Percentiles rank a stretch among this genome's conserved stretches.
Evolutionary conservation across 2,888 invertebrate species (phyloP).

Genomic region (Synanthedon myopaeformis): DNA sequence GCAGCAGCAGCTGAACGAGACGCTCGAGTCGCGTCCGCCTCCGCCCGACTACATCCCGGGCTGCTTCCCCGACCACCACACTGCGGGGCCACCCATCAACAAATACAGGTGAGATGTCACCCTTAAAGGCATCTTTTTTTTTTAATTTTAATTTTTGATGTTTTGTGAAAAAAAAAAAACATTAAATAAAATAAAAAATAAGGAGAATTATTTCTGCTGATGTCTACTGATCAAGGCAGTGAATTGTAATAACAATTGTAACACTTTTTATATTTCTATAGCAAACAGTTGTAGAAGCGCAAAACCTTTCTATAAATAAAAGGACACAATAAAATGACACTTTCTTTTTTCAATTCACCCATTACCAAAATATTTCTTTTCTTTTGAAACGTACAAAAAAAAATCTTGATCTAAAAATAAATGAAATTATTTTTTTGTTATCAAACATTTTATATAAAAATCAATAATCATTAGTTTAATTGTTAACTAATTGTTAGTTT

Average conservation of each 20-base stretch:
- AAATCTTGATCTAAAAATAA: neutral
- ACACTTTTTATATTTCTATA: too few species aligned
- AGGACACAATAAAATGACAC: too few species aligned
- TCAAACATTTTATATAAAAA: neutral
- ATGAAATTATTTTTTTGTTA: neutral
- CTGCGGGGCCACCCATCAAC: constrained; percentile 85
- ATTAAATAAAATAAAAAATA: too few species aligned
- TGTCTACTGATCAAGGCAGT: too few species aligned
- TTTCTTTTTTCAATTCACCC: too few species aligned
- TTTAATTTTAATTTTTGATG: neutral
- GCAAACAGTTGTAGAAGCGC: too few species aligned
- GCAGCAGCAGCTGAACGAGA: constrained; percentile 85
- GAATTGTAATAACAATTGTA: too few species aligned
- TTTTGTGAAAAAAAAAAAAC: neutral
- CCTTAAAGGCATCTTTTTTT: neutral
- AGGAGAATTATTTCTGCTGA: too few species aligned
- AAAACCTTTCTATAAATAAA: too few species aligned
- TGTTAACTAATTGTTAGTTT: too few species aligned
- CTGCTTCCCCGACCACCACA: constrained; percentile 83
- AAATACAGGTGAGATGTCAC: constrained; percentile 77
- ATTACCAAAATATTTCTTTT: too few species aligned
- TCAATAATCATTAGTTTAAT: neutral
- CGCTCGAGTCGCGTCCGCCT: constrained; percentile 82
- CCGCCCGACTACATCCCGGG: constrained; percentile 91
- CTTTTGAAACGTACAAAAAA: neutral